A percentile compares a stretch with the other conserved stretches of the same genome.
Conservation (phyloP, 2,113 vertebrate genomes). For the Neodon shergylaensis region DNA sequence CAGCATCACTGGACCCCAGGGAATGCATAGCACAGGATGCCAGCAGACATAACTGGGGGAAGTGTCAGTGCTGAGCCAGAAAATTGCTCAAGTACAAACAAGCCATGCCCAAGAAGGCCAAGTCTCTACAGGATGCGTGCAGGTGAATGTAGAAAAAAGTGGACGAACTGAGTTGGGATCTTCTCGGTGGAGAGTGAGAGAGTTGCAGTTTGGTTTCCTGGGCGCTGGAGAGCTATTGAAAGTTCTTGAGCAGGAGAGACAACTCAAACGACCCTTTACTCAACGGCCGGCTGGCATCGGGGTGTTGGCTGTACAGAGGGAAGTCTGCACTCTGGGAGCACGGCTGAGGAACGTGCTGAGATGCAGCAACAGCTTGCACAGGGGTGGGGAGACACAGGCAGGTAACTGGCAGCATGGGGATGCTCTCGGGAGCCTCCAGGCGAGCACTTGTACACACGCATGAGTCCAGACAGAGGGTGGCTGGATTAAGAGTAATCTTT, state of each 20-base stretch:
- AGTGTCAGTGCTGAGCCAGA: background rate
- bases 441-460: rapidly evolving
- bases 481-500: conserved; percentile 65
- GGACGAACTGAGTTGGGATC: background rate
- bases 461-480: background rate
- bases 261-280: background rate
- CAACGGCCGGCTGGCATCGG: background rate
- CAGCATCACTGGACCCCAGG: background rate
- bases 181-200: background rate
- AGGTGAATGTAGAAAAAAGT: background rate
- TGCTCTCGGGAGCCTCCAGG: background rate
- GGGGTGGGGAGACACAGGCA: background rate
- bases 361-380: background rate
- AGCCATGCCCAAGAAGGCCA: background rate
- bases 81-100: background rate
- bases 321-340: background rate
- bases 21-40: background rate
- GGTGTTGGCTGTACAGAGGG: background rate
- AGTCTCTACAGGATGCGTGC: background rate
- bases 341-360: background rate
- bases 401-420: background rate
- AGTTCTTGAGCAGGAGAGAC: background rate
- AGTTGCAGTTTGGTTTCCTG: background rate
- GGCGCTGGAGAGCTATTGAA: background rate
- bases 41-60: background rate